Percentiles rank a stretch among this genome's conserved stretches.
Evolutionary conservation across 2,888 invertebrate genomes (phyloP).

Genomic region (Lottia gigantea): DNA sequence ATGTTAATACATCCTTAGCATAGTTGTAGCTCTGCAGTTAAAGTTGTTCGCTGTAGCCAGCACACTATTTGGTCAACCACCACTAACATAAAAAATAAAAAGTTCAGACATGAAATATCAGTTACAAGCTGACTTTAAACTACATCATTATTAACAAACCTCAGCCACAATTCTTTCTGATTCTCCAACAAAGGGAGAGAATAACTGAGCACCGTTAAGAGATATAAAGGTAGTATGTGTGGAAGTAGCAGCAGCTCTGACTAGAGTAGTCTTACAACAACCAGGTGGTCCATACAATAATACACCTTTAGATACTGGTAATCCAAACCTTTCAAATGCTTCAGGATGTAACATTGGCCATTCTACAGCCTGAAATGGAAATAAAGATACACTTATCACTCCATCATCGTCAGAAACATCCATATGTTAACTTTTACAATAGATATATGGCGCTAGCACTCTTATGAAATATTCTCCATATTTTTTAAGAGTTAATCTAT

Average conservation of each 20-base stretch:
- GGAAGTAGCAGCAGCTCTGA: slow-evolving; percentile 73
- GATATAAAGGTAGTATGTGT: slow-evolving; percentile 71
- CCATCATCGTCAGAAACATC: too few relatives aligned
- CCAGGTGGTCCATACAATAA: slow-evolving; percentile 77
- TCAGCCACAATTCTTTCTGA: slow-evolving; percentile 74
- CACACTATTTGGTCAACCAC: too few relatives aligned
- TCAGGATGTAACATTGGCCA: slow-evolving; percentile 60
- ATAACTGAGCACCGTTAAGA: slow-evolving; percentile 75
- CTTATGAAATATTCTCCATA: too few relatives aligned
- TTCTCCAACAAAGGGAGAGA: slow-evolving; percentile 77
- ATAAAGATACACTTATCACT: background rate
- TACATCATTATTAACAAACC: slow-evolving; percentile 39
- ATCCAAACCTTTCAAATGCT: slow-evolving; percentile 49
- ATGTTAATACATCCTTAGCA: too few relatives aligned
- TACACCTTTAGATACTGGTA: slow-evolving; percentile 68
- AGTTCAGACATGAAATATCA: too few relatives aligned
- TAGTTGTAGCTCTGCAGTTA: too few relatives aligned
- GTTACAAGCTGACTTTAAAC: too few relatives aligned
- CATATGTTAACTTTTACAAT: too few relatives aligned
- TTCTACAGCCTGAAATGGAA: slow-evolving; percentile 52
- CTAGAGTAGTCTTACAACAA: slow-evolving; percentile 76
- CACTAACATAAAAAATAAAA: too few relatives aligned
- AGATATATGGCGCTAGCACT: too few relatives aligned
- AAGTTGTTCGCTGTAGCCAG: too few relatives aligned
- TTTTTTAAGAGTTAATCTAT: too few relatives aligned